Evolutionary conservation across 2,888 invertebrate genomes (phyloP).

Genomic region (Noctua fimbriata): DNA sequence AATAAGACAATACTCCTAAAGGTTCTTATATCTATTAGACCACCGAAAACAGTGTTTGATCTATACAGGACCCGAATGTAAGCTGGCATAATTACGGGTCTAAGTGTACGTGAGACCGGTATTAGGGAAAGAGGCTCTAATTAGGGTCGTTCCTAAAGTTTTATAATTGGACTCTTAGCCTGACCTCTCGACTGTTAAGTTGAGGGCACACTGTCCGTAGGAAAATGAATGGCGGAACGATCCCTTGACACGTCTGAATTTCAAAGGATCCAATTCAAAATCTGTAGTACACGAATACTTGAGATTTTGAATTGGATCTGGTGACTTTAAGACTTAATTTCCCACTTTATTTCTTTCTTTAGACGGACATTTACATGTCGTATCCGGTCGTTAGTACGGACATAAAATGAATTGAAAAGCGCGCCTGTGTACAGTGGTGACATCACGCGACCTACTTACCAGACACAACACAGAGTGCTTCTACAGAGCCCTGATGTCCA

Average conservation of each 20-base stretch:
- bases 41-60: slow-evolving; percentile 43
- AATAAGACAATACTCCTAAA: slow-evolving; percentile 5
- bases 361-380: not conserved
- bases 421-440: too few relatives aligned
- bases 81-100: slow-evolving; percentile 49
- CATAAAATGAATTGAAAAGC: too few relatives aligned
- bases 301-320: slow-evolving; percentile 4
- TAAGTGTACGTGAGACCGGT: slow-evolving; percentile 47
- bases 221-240: not conserved
- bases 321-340: not conserved
- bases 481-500: too few relatives aligned
- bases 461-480: too few relatives aligned
- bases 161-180: slow-evolving; percentile 80
- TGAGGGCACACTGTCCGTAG: slow-evolving; percentile 31
- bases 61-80: slow-evolving; percentile 28
- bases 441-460: too few relatives aligned
- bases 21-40: not conserved
- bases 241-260: not conserved
- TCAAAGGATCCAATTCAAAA: not conserved
- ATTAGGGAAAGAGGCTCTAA: slow-evolving; percentile 69
- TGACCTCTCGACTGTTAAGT: slow-evolving; percentile 51
- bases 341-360: not conserved
- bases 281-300: not conserved
- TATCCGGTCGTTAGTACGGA: too few relatives aligned
- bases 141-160: slow-evolving; percentile 80